phyloP scores from a whole-genome alignment of 2,113 vertebrate species.

The Galeopterus variegatus region DNA sequence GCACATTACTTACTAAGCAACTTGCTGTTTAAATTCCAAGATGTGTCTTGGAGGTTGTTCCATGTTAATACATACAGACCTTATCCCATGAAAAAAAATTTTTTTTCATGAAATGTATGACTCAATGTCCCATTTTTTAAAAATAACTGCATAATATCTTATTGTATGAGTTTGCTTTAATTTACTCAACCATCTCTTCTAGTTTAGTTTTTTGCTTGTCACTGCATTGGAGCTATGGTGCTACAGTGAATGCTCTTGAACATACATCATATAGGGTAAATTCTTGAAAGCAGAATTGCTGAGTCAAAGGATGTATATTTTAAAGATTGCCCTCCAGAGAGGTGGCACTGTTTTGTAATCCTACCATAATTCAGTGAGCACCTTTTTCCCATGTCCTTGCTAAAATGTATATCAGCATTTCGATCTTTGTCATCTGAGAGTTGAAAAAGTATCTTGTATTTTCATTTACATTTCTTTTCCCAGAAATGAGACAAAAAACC shows the following conservation, averaged over 20 bases:
- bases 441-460: not conserved
- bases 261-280: too few relatives aligned
- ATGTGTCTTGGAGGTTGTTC: not conserved
- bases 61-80: not conserved
- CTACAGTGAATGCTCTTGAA: not conserved
- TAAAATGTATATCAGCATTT: not conserved
- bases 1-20: not conserved
- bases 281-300: too few relatives aligned
- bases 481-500: not conserved
- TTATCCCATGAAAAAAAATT: not conserved
- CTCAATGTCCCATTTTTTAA: too few relatives aligned
- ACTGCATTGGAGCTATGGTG: not conserved
- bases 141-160: not conserved
- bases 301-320: too few relatives aligned
- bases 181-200: not conserved
- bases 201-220: not conserved
- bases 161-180: not conserved
- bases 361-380: too few relatives aligned
- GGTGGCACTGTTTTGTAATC: not conserved
- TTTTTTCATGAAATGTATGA: too few relatives aligned
- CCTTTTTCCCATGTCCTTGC: not conserved
- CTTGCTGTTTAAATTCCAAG: not conserved
- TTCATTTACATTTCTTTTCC: slow-evolving; percentile 32
- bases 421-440: not conserved
- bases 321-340: not conserved